Base-by-base conservation (phyloP, 2,113 vertebrate species). In the Rhynchomys soricoides region DNA sequence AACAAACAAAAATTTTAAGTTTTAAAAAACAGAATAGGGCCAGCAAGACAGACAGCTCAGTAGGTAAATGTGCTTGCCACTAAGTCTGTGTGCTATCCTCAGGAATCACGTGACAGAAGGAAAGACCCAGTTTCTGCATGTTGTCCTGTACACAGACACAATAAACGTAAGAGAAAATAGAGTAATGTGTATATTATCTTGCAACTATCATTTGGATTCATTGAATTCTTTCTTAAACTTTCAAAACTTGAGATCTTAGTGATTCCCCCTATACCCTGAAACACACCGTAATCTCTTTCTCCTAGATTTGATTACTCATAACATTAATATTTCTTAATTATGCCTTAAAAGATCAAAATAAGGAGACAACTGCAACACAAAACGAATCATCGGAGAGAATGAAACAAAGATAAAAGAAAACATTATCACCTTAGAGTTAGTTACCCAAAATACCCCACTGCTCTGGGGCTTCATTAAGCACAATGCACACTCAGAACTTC, bases 1-100 rank as follows among this genome's bases (percentile, higher is more conserved):
- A 97, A 94, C 55, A 91, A 74, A 93, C 17, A 95, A 15, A 95
- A 91, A 83, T 92, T 52, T 64, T n/a, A 79, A 75, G 12, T 88
- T 91, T 89, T 74, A 66, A 94, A 92, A 87, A 73, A 73, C 0
- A 89, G 75, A 86, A 93, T 3, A 86, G 26, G 59, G 62, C 29
- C 62, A 37, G 83, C 3, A 2, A 40, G 40, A 45, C 9, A 40
- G 40, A 45, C 9, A 45, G 82, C 59, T 64, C 26, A 64, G 26
- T 7, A 64, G 15, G 57, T 45, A 29, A 85, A 64, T 43, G 40
- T 43, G 16, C n/a, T 81, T 26, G 22, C 55, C n/a, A 29, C 22
- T 40, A 59, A 59, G 21, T n/a, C 55, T 40, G 55, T 7, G 21
- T 82, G 34, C n/a, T 29, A 26, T 57, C n/a, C 24, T 83, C 17